These are phyloP conservation scores for Druon quercuslanigerum DNA, from an alignment of 1,140 invertebrate species.

Conservation along the genomic window DNA sequence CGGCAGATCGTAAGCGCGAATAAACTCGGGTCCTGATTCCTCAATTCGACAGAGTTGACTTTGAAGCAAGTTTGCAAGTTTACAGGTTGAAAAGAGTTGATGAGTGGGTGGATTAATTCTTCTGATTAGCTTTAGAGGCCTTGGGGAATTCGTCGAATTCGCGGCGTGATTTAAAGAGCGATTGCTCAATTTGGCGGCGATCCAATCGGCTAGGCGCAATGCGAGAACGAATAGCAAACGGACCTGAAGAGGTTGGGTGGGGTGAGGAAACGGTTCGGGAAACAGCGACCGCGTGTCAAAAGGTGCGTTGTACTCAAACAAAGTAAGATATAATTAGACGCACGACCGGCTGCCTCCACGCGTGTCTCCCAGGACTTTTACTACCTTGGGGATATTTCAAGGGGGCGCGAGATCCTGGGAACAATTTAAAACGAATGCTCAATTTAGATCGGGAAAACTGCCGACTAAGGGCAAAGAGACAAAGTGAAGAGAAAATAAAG, in stretches of 20 bases:
- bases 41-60: too few relatives aligned
- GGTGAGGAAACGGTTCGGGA: constrained; percentile 44
- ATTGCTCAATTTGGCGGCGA: constrained; percentile 52
- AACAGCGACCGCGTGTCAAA: constrained; percentile 61
- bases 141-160: constrained; percentile 53
- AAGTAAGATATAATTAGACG: constrained; percentile 74
- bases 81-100: constrained; percentile 18
- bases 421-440: too few relatives aligned
- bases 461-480: too few relatives aligned
- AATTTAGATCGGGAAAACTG: too few relatives aligned
- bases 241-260: constrained; percentile 45
- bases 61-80: too few relatives aligned
- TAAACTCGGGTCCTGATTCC: background rate
- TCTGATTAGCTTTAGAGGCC: constrained; percentile 30
- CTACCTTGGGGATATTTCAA: too few relatives aligned
- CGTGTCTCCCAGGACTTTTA: constrained; percentile 32
- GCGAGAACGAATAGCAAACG: background rate
- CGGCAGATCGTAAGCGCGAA: constrained; percentile 23
- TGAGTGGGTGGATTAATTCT: too few relatives aligned
- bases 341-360: constrained; percentile 51
- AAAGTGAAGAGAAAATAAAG: too few relatives aligned
- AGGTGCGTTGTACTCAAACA: constrained; percentile 75
- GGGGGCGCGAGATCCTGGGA: too few relatives aligned
- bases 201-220: constrained; percentile 57
- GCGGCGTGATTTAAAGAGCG: constrained; percentile 5